Conservation (phyloP, 2,113 vertebrate species). For the Dinomys branickii region DNA sequence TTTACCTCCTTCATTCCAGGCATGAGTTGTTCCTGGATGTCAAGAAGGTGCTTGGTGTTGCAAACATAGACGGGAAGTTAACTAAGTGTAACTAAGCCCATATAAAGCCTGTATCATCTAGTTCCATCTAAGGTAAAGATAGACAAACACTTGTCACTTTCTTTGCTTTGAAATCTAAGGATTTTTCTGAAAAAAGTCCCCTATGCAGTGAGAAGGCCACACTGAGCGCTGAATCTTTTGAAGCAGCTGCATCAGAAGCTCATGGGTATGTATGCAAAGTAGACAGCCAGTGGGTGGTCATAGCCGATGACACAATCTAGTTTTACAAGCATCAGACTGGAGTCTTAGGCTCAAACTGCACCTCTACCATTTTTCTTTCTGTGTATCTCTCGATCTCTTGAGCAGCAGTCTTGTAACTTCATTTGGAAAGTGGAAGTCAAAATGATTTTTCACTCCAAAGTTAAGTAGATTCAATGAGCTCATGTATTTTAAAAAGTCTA, state of each 20-base stretch:
- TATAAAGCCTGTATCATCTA: neutral
- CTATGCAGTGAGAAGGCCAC: neutral
- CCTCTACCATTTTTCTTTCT: neutral
- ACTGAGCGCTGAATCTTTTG: neutral
- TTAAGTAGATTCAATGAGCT: neutral
- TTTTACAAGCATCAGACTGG: neutral
- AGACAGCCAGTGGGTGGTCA: neutral
- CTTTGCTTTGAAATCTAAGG: neutral
- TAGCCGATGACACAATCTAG: neutral
- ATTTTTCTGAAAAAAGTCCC: neutral
- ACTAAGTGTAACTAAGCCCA: neutral
- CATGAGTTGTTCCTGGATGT: neutral
- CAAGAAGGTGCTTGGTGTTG: neutral
- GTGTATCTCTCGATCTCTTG: neutral
- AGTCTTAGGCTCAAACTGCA: neutral
- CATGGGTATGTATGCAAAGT: neutral
- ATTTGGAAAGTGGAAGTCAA: neutral
- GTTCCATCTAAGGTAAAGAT: neutral
- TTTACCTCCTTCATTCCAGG: neutral
- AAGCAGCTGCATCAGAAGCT: neutral
- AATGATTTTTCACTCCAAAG: neutral
- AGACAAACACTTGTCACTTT: neutral
- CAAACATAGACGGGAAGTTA: neutral
- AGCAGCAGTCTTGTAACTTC: neutral
- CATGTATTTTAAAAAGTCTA: neutral